Base-by-base conservation (phyloP, 2,797 vertebrate species). In the Echeneis naucrates region DNA sequence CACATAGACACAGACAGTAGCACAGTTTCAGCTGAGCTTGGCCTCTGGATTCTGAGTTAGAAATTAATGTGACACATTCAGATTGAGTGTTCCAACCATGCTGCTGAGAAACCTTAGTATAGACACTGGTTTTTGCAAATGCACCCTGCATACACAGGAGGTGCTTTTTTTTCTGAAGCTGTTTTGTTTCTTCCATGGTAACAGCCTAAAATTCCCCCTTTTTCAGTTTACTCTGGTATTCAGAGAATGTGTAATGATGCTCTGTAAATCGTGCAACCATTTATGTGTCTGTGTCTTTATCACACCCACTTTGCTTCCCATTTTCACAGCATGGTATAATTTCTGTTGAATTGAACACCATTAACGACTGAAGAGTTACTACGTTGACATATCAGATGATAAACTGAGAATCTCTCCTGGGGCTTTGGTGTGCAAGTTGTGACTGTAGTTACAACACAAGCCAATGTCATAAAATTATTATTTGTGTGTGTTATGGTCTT, bases 401-500 rank as follows among this genome's bases (percentile, higher is more conserved):
- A 80, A 84, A 69, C 40, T 52, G 45, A 61, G 45, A 17, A 58
- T 58, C 38, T 40, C 38, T 69, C 83, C 82, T 50, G 51, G 37
- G 76, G 82, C 64, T 58, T 70, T 53, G 21, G 56, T 42, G 16
- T 61, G 54, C 62, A 38, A 64, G 55, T 65, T n/a, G n/a, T n/a
- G n/a, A 64, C 65, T 75, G 58, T 87, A 89, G 89, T 92, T 91
- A 90, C 62, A 69, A 24, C 27, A 6, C 48, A 23, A 63, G 72
- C 72, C 74, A 78, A 33, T 68, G 35, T 79, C 70, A 85, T 86
- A 3, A 89, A 92, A 93, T 91, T 81, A 89, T 87, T 93, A 88
- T 94, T 93, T 94, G 79, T 77, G 61, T 83, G 14, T 93, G 92
- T 94, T 94, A 89, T 92, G 86, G 27, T 83, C 58, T 63, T 63